These are phyloP conservation scores for Strix occidentalis DNA, from an alignment of 2,797 vertebrate genomes.

Conservation along the genomic window DNA sequence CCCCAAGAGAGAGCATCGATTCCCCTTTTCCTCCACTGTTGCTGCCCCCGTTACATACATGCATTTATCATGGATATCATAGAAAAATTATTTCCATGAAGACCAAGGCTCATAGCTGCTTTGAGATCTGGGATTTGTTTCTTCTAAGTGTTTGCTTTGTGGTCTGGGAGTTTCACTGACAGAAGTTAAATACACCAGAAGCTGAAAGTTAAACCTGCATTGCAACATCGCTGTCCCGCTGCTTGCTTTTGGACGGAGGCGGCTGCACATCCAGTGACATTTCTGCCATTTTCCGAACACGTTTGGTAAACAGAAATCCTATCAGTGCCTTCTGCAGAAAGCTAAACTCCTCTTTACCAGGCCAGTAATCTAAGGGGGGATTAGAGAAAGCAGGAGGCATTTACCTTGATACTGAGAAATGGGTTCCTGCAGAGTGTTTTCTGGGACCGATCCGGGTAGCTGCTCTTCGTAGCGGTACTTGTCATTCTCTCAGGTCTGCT, in stretches of 20 bases:
- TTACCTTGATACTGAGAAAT: conserved; percentile 60
- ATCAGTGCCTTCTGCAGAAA: not conserved
- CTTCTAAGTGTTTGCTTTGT: not conserved
- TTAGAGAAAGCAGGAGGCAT: not conserved
- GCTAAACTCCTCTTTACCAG: not conserved
- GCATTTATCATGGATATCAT: not conserved
- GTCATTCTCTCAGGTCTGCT: not conserved
- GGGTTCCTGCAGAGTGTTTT: not conserved
- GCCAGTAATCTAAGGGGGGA: rapidly evolving
- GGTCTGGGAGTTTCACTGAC: not conserved
- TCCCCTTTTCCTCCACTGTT: no score
- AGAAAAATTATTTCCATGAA: not conserved
- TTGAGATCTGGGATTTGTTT: not conserved
- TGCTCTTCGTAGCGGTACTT: not conserved
- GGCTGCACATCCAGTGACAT: rapidly evolving
- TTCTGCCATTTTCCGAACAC: not conserved
- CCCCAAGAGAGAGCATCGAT: not conserved
- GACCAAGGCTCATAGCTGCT: not conserved
- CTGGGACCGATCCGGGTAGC: rapidly evolving
- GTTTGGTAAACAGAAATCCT: not conserved
- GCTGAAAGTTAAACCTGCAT: not conserved
- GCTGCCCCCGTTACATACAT: not conserved
- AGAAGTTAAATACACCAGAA: not conserved
- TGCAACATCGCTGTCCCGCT: rapidly evolving
- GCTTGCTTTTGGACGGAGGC: rapidly evolving